These are phyloP conservation scores for Parauchenoglanis ngamensis DNA, from an alignment of 2,797 vertebrate species.

Conservation along the genomic window DNA sequence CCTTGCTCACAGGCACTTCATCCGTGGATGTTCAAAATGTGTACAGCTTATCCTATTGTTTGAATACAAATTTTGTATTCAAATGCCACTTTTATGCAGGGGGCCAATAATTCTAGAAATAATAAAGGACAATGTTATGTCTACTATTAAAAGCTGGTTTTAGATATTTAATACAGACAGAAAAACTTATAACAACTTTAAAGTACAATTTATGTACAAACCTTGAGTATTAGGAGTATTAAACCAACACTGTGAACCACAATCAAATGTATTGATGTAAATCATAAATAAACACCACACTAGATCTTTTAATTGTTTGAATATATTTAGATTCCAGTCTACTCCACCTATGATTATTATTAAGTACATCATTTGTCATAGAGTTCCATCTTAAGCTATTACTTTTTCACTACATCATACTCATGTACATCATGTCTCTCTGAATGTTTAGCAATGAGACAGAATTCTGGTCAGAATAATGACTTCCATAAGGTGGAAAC, in stretches of 20 bases:
- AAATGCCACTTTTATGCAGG: not conserved
- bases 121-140: not conserved
- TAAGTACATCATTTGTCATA: not conserved
- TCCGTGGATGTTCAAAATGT: no score
- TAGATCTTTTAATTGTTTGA: not conserved
- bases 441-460: not conserved
- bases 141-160: not conserved
- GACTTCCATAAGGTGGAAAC: not conserved
- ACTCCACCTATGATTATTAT: not conserved
- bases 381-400: not conserved
- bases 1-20: no score
- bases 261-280: not conserved
- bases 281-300: not conserved
- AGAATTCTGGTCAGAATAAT: not conserved
- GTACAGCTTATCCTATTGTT: not conserved
- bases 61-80: not conserved
- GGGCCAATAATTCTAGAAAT: not conserved
- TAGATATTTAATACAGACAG: not conserved
- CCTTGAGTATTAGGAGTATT: not conserved
- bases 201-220: not conserved
- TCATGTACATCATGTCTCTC: not conserved
- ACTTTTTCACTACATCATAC: not conserved
- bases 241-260: not conserved
- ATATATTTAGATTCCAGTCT: not conserved
- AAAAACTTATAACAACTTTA: not conserved